Conservation (phyloP, 2,113 vertebrate species). For the Zeus faber region DNA sequence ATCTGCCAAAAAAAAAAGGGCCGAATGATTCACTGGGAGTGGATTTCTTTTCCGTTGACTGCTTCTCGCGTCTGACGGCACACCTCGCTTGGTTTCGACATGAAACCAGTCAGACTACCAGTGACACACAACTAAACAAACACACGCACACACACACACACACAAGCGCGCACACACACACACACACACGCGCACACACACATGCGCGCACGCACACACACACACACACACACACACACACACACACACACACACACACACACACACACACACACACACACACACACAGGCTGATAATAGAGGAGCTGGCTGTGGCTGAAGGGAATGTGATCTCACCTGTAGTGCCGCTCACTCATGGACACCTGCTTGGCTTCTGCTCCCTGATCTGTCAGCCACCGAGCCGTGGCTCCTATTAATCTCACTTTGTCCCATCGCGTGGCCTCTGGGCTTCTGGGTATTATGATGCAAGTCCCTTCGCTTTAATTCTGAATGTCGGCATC, state of each 20-base stretch:
- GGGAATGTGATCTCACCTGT: conserved; percentile 38
- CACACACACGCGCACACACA: background rate
- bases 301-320: conserved; percentile 15
- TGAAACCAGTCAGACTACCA: conserved; percentile 18
- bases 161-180: background rate
- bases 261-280: background rate
- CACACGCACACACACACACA: background rate
- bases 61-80: conserved; percentile 13
- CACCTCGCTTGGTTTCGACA: conserved; percentile 21
- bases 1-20: conserved; percentile 2
- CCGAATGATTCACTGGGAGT: conserved; percentile 9
- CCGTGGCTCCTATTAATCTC: conserved; percentile 15
- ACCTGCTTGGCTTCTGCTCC: conserved; percentile 31
- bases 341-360: conserved; percentile 38
- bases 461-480: background rate
- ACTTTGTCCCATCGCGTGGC: conserved; percentile 31
- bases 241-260: conserved; percentile 1
- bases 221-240: conserved; percentile 2
- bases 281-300: conserved; percentile 4
- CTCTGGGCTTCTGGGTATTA: conserved; percentile 19
- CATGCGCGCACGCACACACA: conserved; percentile 6
- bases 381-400: conserved; percentile 22
- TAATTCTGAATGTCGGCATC: background rate
- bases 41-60: conserved; percentile 9
- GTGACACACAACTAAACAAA: conserved; percentile 8